phyloP scores from a whole-genome alignment of 2,797 vertebrate genomes.

The Pantherophis vulpinus region DNA sequence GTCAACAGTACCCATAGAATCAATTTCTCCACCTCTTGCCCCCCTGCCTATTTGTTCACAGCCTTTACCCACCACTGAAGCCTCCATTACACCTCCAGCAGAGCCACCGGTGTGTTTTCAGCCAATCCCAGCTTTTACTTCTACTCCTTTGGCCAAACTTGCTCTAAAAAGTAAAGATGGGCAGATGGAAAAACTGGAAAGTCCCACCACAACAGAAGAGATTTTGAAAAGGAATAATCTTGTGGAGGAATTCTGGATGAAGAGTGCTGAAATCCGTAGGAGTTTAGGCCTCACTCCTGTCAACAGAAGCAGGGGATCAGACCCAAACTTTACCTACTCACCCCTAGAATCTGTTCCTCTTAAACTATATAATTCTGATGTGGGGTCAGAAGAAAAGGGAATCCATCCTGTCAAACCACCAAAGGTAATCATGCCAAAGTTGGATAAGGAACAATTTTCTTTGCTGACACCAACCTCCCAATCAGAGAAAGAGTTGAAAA shows the following conservation, averaged over 20 bases:
- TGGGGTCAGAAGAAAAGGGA: slow-evolving; percentile 72
- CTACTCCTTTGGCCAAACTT: slow-evolving; percentile 79
- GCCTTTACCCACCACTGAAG: slow-evolving; percentile 83
- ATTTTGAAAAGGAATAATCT: slow-evolving; percentile 82
- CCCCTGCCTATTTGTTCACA: slow-evolving; percentile 90
- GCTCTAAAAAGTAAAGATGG: slow-evolving; percentile 58
- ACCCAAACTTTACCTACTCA: slow-evolving; percentile 71
- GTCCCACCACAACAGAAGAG: slow-evolving; percentile 72
- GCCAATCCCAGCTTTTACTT: slow-evolving; percentile 81
- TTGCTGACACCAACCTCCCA: slow-evolving; percentile 74
- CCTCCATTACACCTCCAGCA: slow-evolving; percentile 75
- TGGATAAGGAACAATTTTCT: slow-evolving; percentile 80
- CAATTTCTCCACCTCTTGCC: slow-evolving; percentile 58
- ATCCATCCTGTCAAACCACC: slow-evolving; percentile 73
- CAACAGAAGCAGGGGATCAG: slow-evolving; percentile 77
- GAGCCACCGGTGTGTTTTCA: slow-evolving; percentile 88
- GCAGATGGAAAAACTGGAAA: slow-evolving; percentile 63
- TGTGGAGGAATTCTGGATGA: slow-evolving; percentile 95
- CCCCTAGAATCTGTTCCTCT: slow-evolving; percentile 62
- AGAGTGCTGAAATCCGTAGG: slow-evolving; percentile 92
- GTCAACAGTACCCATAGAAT: slow-evolving; percentile 53
- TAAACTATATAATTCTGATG: slow-evolving; percentile 67
- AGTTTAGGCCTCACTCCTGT: slow-evolving; percentile 88
- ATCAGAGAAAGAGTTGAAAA: slow-evolving; percentile 74
- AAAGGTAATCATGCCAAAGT: slow-evolving; percentile 78